Conservation (phyloP, 2,888 invertebrate species). For the Drosophila rellima region DNA sequence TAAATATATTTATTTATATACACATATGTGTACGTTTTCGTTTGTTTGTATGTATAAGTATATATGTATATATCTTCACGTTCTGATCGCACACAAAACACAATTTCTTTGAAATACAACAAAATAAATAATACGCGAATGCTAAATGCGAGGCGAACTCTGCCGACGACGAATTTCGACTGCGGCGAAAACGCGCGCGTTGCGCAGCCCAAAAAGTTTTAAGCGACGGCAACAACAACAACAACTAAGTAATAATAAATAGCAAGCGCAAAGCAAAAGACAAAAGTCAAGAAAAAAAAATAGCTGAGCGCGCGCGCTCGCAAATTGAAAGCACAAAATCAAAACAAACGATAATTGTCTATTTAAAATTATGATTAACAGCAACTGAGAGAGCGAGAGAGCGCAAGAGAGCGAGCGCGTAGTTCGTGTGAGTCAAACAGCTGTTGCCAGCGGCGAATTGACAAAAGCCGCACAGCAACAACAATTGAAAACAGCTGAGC, state of each 20-base stretch:
- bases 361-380: conserved; percentile 81
- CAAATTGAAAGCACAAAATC: conserved; percentile 74
- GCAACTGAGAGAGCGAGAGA: conserved; percentile 21
- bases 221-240: conserved; percentile 40
- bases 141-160: conserved; percentile 70
- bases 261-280: conserved; percentile 39
- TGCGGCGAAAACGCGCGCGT: conserved; percentile 74
- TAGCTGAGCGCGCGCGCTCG: conserved; percentile 66
- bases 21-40: conserved; percentile 24
- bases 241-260: conserved; percentile 53
- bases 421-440: conserved; percentile 48
- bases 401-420: conserved; percentile 13
- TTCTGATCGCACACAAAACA: conserved; percentile 57
- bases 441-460: conserved; percentile 75
- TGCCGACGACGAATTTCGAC: conserved; percentile 76
- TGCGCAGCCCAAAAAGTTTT: conserved; percentile 56
- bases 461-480: conserved; percentile 57
- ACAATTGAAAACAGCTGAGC: conserved; percentile 65
- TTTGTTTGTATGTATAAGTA: not conserved
- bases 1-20: conserved; percentile 47
- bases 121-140: conserved; percentile 49
- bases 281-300: conserved; percentile 42
- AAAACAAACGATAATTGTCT: conserved; percentile 80
- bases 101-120: conserved; percentile 56
- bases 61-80: conserved; percentile 50